Evolutionary conservation across 2,888 invertebrate genomes (phyloP).

Genomic region (Piscicola geometra): DNA sequence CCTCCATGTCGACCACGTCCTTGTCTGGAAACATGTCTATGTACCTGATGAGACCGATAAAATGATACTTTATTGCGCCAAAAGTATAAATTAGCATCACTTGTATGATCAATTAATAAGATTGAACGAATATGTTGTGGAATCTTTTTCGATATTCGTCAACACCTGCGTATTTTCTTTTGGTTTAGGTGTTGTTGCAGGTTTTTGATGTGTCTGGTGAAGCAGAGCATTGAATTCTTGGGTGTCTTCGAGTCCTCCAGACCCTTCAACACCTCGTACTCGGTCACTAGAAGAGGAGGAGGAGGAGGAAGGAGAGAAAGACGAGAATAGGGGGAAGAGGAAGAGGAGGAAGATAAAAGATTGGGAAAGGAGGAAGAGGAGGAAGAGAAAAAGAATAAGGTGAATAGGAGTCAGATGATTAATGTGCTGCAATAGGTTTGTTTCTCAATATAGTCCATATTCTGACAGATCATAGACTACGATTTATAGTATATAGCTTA

Average conservation of each 20-base stretch:
- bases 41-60: conserved; percentile 36
- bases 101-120: too few species aligned
- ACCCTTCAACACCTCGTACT: conserved; percentile 43
- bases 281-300: conserved; percentile 42
- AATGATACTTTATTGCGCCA: too few species aligned
- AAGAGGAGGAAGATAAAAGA: too few species aligned
- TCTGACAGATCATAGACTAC: too few species aligned
- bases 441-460: too few species aligned
- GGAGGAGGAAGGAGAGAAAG: background rate
- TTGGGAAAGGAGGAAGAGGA: background rate
- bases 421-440: too few species aligned
- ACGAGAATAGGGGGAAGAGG: too few species aligned
- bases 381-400: background rate
- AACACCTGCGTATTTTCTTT: conserved; percentile 34
- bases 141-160: too few species aligned
- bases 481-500: too few species aligned
- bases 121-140: too few species aligned
- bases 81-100: too few species aligned
- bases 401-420: too few species aligned
- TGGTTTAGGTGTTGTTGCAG: conserved; percentile 38
- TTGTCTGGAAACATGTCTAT: conserved; percentile 39
- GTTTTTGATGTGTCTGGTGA: conserved; percentile 40
- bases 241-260: conserved; percentile 38
- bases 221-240: conserved; percentile 39
- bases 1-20: conserved; percentile 38